Conservation (phyloP, 2,888 invertebrate species). For the Ornithoptera priamus region DNA sequence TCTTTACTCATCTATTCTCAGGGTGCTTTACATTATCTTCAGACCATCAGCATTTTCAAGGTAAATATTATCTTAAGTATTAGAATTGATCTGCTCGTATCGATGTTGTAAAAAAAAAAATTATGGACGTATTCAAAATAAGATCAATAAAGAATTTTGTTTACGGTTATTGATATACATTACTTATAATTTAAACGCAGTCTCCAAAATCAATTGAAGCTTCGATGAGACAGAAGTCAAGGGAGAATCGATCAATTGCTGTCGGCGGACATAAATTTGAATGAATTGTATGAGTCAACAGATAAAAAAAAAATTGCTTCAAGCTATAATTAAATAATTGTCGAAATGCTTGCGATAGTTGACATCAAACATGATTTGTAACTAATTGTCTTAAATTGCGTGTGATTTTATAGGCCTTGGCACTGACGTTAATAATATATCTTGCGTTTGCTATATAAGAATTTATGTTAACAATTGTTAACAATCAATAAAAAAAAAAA, state of each 20-base stretch:
- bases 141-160: neutral
- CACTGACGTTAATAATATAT: neutral
- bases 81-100: no score
- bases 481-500: no score
- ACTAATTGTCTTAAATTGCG: neutral
- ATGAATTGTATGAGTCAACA: constrained; percentile 14
- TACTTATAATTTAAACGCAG: constrained; percentile 21
- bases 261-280: constrained; percentile 18
- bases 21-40: no score
- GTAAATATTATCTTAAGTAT: no score
- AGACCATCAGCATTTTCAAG: no score
- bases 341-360: neutral
- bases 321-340: neutral
- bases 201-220: constrained; percentile 24
- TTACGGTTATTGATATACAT: constrained; percentile 19
- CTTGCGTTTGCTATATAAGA: no score
- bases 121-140: neutral
- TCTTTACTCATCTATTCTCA: no score
- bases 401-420: neutral
- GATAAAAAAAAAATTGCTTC: neutral
- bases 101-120: neutral
- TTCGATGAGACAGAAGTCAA: constrained; percentile 16
- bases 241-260: constrained; percentile 26
- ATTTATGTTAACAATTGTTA: no score
- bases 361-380: neutral